Percentiles rank a stretch among this genome's conserved stretches.
These are phyloP conservation scores for Erethizon dorsatum DNA, from an alignment of 2,797 vertebrate genomes.

Conservation along the genomic window DNA sequence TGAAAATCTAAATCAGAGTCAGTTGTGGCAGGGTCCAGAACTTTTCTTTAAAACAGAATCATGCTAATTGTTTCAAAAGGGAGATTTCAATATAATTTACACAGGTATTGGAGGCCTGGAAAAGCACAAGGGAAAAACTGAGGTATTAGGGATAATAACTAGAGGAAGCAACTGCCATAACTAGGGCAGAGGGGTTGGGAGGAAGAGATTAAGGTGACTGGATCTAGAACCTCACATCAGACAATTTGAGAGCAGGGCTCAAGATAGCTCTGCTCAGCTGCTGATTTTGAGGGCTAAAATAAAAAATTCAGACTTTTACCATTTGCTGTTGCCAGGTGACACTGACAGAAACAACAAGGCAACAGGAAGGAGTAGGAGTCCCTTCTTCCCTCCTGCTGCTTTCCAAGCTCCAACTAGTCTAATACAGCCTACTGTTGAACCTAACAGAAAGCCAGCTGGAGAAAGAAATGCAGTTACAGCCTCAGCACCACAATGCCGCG, in stretches of 20 bases:
- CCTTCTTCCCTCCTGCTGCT: not conserved
- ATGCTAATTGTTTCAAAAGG: not conserved
- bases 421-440: conserved; percentile 3
- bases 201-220: not conserved
- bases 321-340: conserved; percentile 61
- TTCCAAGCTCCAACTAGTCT: conserved; percentile 1
- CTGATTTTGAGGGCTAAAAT: not conserved
- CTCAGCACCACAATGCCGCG: not conserved
- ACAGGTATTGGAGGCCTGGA: conserved; percentile 13
- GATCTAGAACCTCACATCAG: not conserved
- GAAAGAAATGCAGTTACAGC: not conserved
- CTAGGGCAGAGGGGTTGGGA: not conserved
- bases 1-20: conserved; percentile 1
- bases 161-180: not conserved
- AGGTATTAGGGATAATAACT: conserved; percentile 12
- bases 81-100: conserved; percentile 27
- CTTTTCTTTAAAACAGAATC: conserved; percentile 42
- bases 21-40: not conserved
- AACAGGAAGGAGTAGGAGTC: not conserved
- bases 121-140: conserved; percentile 30
- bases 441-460: not conserved
- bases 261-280: not conserved
- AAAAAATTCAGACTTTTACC: not conserved
- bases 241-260: not conserved
- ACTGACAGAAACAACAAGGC: conserved; percentile 25